These are phyloP conservation scores for Carterocephalus palaemon DNA, from an alignment of 2,888 invertebrate genomes.

Conservation along the genomic window DNA sequence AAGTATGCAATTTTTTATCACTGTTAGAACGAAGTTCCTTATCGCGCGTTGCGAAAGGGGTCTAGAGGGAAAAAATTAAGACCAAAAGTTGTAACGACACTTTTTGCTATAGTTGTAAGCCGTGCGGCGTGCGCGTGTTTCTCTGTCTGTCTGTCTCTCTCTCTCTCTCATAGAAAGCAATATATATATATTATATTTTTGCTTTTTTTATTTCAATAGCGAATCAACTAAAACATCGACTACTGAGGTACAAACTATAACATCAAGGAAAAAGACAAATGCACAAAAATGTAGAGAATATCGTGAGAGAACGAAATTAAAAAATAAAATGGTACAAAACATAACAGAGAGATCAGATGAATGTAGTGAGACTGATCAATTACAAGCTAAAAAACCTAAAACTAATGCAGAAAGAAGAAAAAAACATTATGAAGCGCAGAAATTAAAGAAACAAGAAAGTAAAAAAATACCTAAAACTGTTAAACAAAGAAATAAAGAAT, in stretches of 20 bases:
- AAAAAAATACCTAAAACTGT: constrained; percentile 35
- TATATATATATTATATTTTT: constrained; percentile 4
- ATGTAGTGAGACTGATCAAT: constrained; percentile 35
- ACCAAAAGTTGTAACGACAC: too few relatives aligned
- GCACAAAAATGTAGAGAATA: constrained; percentile 40
- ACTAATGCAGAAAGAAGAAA: constrained; percentile 37
- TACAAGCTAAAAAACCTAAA: constrained; percentile 36
- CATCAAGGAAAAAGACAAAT: constrained; percentile 34
- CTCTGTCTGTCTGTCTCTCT: too few relatives aligned
- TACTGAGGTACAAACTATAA: constrained; percentile 22
- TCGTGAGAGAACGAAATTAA: constrained; percentile 38
- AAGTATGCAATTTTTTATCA: too few relatives aligned
- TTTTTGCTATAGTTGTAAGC: too few relatives aligned
- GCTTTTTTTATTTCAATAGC: constrained; percentile 21
- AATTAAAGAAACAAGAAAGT: constrained; percentile 34
- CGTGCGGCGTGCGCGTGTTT: too few relatives aligned
- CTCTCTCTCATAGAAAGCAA: too few relatives aligned
- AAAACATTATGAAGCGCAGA: constrained; percentile 25
- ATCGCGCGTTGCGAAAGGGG: too few relatives aligned
- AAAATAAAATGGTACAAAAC: constrained; percentile 37
- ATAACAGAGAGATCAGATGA: constrained; percentile 37
- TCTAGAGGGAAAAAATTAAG: too few relatives aligned
- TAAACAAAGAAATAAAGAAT: constrained; percentile 34
- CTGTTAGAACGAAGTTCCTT: too few relatives aligned
- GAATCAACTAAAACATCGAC: constrained; percentile 24